Conservation (phyloP, 2,888 invertebrate species). For the Orthosia gracilis region DNA sequence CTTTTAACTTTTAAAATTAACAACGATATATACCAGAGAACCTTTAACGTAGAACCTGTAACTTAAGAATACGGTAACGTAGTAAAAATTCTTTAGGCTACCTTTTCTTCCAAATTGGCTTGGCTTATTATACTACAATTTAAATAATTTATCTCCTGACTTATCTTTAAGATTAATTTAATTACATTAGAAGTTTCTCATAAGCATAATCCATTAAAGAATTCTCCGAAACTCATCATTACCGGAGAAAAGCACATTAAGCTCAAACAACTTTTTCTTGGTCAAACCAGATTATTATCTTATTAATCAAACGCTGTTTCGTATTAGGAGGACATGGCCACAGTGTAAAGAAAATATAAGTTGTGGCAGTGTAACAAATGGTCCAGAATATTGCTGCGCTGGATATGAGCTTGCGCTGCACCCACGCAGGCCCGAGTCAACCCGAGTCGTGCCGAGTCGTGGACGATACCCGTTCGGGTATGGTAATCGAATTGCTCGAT, state of each 20-base stretch:
- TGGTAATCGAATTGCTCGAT: slow-evolving; percentile 63
- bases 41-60: no score
- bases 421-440: slow-evolving; percentile 40
- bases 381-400: slow-evolving; percentile 3
- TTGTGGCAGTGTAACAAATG: slow-evolving; percentile 16
- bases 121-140: not conserved
- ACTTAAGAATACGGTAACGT: no score
- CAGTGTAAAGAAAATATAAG: slow-evolving; percentile 2
- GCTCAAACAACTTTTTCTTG: slow-evolving; percentile 23
- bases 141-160: not conserved
- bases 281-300: slow-evolving; percentile 31
- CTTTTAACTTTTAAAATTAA: no score
- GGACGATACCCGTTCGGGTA: slow-evolving; percentile 50
- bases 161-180: slow-evolving; percentile 27
- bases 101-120: not conserved
- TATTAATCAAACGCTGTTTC: slow-evolving; percentile 26
- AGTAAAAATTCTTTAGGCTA: no score
- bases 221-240: slow-evolving; percentile 23
- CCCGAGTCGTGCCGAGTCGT: slow-evolving; percentile 12
- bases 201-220: slow-evolving; percentile 8
- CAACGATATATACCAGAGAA: no score
- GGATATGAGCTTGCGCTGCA: slow-evolving; percentile 25
- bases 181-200: slow-evolving; percentile 16
- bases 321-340: not conserved
- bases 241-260: slow-evolving; percentile 32